phyloP scores from a whole-genome alignment of 1,140 invertebrate species.

The Melipona quadrifasciata region DNA sequence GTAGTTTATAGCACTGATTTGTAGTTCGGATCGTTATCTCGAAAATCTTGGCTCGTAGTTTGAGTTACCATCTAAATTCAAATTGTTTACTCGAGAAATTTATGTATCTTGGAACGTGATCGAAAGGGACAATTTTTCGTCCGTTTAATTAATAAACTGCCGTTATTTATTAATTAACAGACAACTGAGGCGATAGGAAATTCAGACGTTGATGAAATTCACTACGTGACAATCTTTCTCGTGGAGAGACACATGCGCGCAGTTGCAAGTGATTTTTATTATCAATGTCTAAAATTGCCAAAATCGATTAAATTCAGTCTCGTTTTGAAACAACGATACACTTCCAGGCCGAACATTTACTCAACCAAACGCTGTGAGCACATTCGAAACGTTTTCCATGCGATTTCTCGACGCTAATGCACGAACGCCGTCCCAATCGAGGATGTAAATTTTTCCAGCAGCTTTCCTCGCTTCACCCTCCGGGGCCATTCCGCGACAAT shows the following conservation, averaged over 20 bases:
- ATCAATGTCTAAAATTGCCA: too few relatives aligned
- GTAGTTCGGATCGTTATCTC: not conserved
- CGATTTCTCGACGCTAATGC: not conserved
- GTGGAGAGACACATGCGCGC: too few relatives aligned
- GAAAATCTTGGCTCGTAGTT: not conserved
- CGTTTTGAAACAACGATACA: too few relatives aligned
- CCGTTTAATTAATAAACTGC: not conserved
- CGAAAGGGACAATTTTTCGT: not conserved
- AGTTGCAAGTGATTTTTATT: too few relatives aligned
- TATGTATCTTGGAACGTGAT: too few relatives aligned
- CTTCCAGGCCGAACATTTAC: not conserved
- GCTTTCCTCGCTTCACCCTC: conserved; percentile 60
- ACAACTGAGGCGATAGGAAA: too few relatives aligned
- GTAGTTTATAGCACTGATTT: not conserved
- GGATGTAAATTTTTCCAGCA: conserved; percentile 75
- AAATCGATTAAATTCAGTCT: too few relatives aligned
- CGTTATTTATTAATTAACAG: too few relatives aligned
- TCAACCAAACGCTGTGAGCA: not conserved
- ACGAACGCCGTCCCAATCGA: conserved; percentile 14
- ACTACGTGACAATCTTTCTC: too few relatives aligned
- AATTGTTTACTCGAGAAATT: too few relatives aligned
- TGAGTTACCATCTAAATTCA: not conserved
- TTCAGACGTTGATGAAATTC: too few relatives aligned
- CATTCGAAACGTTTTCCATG: not conserved
- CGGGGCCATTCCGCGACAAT: conserved; percentile 75